These are phyloP conservation scores for Eugnorisma glareosa DNA, from an alignment of 2,888 invertebrate species.

Conservation along the genomic window DNA sequence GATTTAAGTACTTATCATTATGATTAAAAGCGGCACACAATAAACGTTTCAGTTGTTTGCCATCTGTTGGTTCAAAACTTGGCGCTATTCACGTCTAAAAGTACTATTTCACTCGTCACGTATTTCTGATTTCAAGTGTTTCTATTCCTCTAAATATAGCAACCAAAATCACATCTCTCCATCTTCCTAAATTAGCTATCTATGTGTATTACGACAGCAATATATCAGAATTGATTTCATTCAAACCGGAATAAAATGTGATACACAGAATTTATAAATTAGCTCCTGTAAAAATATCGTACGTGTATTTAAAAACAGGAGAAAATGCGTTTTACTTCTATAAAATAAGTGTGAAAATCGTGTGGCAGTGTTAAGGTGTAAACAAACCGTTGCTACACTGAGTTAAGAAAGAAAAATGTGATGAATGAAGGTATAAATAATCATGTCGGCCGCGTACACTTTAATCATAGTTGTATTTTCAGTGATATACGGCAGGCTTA, in stretches of 20 bases:
- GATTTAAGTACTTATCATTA: not conserved
- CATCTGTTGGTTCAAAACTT: not conserved
- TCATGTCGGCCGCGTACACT: constrained; percentile 74
- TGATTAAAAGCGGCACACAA: not conserved
- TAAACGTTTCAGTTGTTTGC: constrained; percentile 12
- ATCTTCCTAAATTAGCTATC: constrained; percentile 24
- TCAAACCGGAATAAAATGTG: constrained; percentile 62
- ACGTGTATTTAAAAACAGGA: constrained; percentile 44
- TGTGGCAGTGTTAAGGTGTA: constrained; percentile 60
- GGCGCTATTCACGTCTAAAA: not conserved
- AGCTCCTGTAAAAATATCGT: constrained; percentile 51
- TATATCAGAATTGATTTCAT: constrained; percentile 64
- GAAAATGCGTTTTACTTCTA: constrained; percentile 65
- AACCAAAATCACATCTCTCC: constrained; percentile 9
- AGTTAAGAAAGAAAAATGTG: constrained; percentile 76
- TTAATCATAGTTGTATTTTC: constrained; percentile 76
- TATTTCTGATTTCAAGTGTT: not conserved
- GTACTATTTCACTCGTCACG: constrained; percentile 25
- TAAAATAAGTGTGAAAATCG: constrained; percentile 65
- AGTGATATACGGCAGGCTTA: constrained; percentile 51
- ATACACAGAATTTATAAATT: constrained; percentile 69
- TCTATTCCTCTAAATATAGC: constrained; percentile 16
- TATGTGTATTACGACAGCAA: constrained; percentile 45
- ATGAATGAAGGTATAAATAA: constrained; percentile 83
- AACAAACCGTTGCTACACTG: constrained; percentile 67